Evolutionary conservation across 2,113 vertebrate species (phyloP).

Genomic region (Tetrao urogallus): DNA sequence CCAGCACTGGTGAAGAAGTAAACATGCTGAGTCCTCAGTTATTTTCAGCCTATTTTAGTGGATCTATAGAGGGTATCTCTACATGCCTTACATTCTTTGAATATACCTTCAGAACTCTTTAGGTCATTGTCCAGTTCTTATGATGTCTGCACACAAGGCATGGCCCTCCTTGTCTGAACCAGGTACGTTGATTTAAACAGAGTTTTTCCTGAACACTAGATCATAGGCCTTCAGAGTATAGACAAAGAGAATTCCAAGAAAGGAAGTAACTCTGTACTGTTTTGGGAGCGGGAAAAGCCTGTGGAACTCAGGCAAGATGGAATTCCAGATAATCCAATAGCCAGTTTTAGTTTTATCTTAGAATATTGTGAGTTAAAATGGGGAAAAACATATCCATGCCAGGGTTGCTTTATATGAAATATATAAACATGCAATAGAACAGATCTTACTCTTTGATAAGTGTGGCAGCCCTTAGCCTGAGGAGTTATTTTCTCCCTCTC

Average conservation of each 20-base stretch:
- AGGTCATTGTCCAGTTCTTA: neutral
- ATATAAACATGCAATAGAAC: neutral
- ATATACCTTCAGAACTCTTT: neutral
- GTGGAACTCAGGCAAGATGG: neutral
- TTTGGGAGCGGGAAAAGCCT: neutral
- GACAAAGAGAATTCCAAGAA: neutral
- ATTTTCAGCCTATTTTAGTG: neutral
- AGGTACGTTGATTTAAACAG: neutral
- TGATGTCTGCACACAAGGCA: neutral
- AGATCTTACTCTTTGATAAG: neutral
- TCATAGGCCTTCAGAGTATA: neutral
- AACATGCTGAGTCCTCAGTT: neutral
- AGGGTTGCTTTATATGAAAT: neutral
- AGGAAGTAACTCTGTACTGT: neutral
- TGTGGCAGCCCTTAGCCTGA: neutral
- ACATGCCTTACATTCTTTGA: neutral
- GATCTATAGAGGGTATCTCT: neutral
- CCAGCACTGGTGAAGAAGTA: neutral
- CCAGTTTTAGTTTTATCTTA: neutral
- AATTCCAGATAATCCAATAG: neutral
- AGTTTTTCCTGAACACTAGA: neutral
- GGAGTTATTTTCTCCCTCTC: neutral
- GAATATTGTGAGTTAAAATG: neutral
- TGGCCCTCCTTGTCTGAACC: neutral
- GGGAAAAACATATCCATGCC: neutral